Base-by-base conservation (phyloP, 1,140 invertebrate genomes). In the Lordiphosa clarofinis region DNA sequence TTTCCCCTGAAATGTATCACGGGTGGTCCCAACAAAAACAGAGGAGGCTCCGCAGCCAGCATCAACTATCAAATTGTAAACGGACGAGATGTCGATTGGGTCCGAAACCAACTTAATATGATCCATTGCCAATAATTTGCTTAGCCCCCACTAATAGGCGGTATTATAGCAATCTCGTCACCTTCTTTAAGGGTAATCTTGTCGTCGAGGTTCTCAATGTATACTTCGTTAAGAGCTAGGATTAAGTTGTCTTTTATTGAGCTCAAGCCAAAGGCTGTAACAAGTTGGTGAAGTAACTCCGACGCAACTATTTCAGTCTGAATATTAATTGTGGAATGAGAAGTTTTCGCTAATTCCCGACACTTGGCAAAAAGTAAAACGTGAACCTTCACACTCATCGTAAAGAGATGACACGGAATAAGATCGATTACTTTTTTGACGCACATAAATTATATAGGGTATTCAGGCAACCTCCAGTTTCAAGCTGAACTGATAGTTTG, bases 21-120 rank as follows among this genome's bases (percentile, higher is more conserved):
- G 91, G 7, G 97, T 99, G 13, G 95, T 98, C 1, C 97, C 97
- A 54, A 98, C 92, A 90, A 99, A 99, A 33, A 96, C 88, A 3
- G 96, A 96, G 15, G 96, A 91, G 5, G 96, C 97, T 37, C 97
- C 97, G 90, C 95, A 98, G 42, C 91, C 91, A 48, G 94, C 90
- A 38, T 94, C 92, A 10, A 91, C 89, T 0, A 96, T 94, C 33
- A 92, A 82, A 11, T 93, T 89, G 33, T 92, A 92, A 40, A 96
- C 92, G 39, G 92, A 89, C 28, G 92, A 92, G n/a, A 96, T 87
- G 72, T 93, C 90, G 37, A 98, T 89, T 81, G 92, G 92, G 11
- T 94, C 91, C 0, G 91, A 73, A 3, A 92, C 92, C 11, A 98
- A 86, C 63, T 94, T 92, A 24, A 97, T 64, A 72, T 91, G 90